Evolutionary conservation across 1,140 invertebrate genomes (phyloP).

Genomic region (Magallana ariakensis): DNA sequence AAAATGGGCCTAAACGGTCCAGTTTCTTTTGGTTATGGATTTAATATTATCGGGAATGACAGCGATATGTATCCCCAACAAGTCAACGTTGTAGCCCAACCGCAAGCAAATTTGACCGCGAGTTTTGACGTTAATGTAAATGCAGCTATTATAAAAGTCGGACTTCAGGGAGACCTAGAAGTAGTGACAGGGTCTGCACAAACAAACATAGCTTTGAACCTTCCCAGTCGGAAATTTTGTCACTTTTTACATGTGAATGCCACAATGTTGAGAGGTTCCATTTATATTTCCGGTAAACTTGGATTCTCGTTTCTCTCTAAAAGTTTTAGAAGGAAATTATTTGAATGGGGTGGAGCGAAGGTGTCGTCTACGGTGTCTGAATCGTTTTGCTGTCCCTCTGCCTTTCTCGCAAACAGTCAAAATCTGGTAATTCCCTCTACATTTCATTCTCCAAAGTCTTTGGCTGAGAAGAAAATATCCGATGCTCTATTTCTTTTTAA

Average conservation of each 20-base stretch:
- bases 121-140: background rate
- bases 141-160: background rate
- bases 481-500: background rate
- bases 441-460: background rate
- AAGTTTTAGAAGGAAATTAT: background rate
- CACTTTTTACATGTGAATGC: background rate
- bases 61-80: background rate
- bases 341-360: background rate
- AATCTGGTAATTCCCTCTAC: background rate
- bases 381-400: background rate
- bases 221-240: background rate
- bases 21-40: constrained; percentile 36
- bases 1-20: background rate
- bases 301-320: constrained; percentile 11
- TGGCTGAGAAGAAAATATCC: background rate
- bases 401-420: background rate
- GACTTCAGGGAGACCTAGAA: background rate
- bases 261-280: background rate
- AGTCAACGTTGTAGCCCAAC: constrained; percentile 2
- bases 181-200: background rate
- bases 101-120: background rate
- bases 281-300: background rate
- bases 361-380: background rate
- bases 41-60: constrained; percentile 10
- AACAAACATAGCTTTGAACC: background rate